These are phyloP conservation scores for Dasyornis broadbenti DNA, from an alignment of 2,113 vertebrate genomes.

Conservation along the genomic window DNA sequence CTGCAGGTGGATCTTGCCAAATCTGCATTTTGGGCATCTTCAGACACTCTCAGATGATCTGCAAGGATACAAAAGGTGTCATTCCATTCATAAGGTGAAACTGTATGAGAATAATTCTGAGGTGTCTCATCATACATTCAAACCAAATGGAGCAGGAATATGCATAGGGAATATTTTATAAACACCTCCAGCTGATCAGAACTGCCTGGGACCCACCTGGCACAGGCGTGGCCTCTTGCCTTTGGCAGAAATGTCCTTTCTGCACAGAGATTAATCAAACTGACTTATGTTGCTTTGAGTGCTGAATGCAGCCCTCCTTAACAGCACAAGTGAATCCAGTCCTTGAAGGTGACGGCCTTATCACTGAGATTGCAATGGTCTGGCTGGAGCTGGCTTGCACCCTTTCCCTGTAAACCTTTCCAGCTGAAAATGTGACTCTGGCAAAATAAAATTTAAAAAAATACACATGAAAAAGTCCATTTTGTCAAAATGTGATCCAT, in stretches of 20 bases:
- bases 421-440: neutral
- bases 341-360: constrained; percentile 10
- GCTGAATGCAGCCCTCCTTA: neutral
- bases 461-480: neutral
- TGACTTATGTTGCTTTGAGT: neutral
- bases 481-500: constrained; percentile 20
- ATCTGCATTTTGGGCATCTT: neutral
- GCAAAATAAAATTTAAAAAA: constrained; percentile 26
- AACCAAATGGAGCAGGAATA: neutral
- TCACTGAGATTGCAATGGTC: neutral
- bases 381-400: neutral
- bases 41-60: neutral
- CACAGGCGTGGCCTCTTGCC: neutral
- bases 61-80: neutral
- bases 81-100: neutral
- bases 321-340: neutral
- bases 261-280: neutral
- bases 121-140: neutral
- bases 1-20: neutral
- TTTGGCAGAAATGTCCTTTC: neutral
- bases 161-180: neutral
- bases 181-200: neutral
- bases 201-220: neutral
- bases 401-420: neutral
- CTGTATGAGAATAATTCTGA: neutral